Base-by-base conservation (phyloP, 2,888 invertebrate species). In the Philonicus albiceps region DNA sequence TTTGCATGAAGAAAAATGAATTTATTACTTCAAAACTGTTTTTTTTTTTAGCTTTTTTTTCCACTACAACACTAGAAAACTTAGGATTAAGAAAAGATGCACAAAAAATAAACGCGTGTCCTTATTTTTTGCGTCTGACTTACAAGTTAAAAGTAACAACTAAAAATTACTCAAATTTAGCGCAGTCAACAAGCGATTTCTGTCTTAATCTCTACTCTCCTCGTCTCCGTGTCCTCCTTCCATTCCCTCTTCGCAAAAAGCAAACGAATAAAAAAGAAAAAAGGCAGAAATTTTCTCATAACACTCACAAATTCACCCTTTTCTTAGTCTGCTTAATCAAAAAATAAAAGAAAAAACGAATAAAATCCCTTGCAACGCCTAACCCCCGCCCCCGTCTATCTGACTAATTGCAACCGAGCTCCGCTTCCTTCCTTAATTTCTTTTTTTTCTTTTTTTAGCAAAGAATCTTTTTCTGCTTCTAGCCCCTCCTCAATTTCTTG, bases 181-280 rank as follows among this genome's bases (percentile, higher is more conserved):
- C 87, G 87, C 87, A 87, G 87, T 87, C 87, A 86, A 87, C 87
- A 87, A 87, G 87, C 87, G 86, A 87, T 16, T 81, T 86, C 64
- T 85, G 81, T 76, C 80, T 80, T 80, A 80, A 78, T 85, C 55
- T 80, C 74, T 86, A 87, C 27, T 74, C 27, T 74, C 27, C 74
- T 74, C 37, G 31, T 74, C 37, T 74, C 74, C n/a, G n/a, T 16
- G 37, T 74, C 31, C 19, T 34, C 19, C 31, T 74, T 37, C 83
- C 19, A 37, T 83, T 27, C 22, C 27, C 64, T 11, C 64, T 53
- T 64, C 11, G 64, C 64, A 55, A 83, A n/a, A 43, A 83, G 87
- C 87, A 85, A 85, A 85, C 74, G 83, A 86, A 75, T 83, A 43
- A 43, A 43, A 73, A 86, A 43, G 13, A 73, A 86, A 86, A 86